Evolutionary conservation across 2,113 vertebrate species (phyloP).

Genomic region (Petroica traversi): DNA sequence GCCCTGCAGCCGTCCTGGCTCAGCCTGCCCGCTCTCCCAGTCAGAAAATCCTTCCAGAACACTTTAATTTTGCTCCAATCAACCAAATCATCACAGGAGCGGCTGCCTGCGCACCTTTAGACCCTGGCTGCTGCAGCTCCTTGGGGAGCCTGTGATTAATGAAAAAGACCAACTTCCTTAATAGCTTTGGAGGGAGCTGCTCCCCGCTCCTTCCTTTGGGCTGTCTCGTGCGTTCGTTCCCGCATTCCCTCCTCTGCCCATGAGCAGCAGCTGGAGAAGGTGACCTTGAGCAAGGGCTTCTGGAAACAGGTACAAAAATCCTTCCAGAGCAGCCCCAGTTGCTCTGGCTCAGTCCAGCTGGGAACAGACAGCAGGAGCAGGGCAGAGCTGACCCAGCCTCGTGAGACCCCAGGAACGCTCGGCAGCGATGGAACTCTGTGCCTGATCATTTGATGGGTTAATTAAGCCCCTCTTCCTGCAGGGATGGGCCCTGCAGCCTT

Average conservation of each 20-base stretch:
- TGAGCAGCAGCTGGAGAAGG: slow-evolving; percentile 20
- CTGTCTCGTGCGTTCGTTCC: background rate
- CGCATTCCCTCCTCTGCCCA: background rate
- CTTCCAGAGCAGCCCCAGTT: background rate
- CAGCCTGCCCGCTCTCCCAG: background rate
- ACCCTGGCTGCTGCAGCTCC: slow-evolving; percentile 45
- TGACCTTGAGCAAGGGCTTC: slow-evolving; percentile 40
- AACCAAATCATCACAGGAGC: slow-evolving; percentile 54
- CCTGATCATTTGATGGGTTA: background rate
- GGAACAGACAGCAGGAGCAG: accelerated
- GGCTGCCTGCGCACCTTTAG: slow-evolving; percentile 52
- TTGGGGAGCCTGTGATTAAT: slow-evolving; percentile 62
- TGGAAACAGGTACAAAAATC: background rate
- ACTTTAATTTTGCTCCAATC: slow-evolving; percentile 67
- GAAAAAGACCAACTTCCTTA: slow-evolving; percentile 69
- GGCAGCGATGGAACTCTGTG: background rate
- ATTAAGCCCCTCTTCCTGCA: background rate
- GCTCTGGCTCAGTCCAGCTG: background rate
- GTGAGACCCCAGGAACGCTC: background rate
- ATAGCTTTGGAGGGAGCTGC: slow-evolving; percentile 54
- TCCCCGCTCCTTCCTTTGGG: slow-evolving; percentile 25
- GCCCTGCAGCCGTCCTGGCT: background rate
- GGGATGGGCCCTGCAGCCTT: background rate
- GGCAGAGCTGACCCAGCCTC: background rate
- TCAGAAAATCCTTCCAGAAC: slow-evolving; percentile 32